A percentile compares a stretch with the other conserved stretches of the same genome.
Evolutionary conservation across 2,113 vertebrate genomes (phyloP).

Genomic region (Hypanus sabinus): DNA sequence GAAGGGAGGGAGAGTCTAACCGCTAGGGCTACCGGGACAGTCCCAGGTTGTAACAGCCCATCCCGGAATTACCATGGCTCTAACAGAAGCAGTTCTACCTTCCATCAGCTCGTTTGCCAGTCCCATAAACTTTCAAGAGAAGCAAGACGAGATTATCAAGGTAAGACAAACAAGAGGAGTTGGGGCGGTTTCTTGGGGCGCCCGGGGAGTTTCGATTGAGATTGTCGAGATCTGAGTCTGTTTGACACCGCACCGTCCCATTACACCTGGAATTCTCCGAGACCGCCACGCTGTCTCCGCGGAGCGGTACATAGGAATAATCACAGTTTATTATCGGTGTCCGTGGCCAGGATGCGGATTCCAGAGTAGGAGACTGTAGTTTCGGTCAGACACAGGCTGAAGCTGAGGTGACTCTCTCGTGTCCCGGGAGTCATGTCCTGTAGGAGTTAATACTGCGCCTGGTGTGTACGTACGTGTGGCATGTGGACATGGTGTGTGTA

Average conservation of each 20-base stretch:
- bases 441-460: neutral
- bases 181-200: neutral
- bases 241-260: too few species aligned
- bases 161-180: neutral
- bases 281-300: neutral
- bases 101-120: neutral
- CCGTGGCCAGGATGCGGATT: neutral
- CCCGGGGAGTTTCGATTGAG: too few species aligned
- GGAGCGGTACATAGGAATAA: too few species aligned
- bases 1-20: neutral
- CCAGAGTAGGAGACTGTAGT: neutral
- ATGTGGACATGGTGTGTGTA: too few species aligned
- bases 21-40: neutral
- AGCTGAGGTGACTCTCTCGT: neutral
- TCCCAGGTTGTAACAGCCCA: neutral
- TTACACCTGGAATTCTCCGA: too few species aligned
- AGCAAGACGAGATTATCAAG: conserved; percentile 24
- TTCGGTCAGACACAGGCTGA: neutral
- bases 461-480: too few species aligned
- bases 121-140: conserved; percentile 22
- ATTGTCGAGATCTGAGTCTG: too few species aligned
- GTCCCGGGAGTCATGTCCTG: neutral
- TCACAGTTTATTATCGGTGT: neutral
- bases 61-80: neutral
- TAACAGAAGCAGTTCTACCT: neutral